Evolutionary conservation across 37 sponge, comb jelly and placozoan genomes (phyloP).

Genomic region (Bolinopsis microptera): DNA sequence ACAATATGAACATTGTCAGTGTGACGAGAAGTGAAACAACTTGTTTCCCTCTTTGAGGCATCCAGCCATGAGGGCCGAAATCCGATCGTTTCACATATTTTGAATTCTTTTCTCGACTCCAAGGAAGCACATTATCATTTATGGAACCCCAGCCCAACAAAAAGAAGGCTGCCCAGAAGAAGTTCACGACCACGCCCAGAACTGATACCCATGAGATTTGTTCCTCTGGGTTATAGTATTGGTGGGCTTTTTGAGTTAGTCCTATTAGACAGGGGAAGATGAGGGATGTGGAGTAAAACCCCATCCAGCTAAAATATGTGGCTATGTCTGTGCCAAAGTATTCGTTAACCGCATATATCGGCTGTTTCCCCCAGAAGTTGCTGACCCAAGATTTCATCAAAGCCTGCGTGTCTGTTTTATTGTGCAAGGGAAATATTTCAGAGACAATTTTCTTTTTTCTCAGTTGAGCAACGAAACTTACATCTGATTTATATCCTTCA

Average conservation of each 20-base stretch:
- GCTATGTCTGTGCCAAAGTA: conserved; percentile 19
- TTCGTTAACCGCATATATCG: background rate
- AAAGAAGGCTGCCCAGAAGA: background rate
- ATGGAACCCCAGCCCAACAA: background rate
- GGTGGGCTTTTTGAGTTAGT: background rate
- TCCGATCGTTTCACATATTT: background rate
- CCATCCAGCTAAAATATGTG: conserved; percentile 35
- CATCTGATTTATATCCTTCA: background rate
- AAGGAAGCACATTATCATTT: background rate
- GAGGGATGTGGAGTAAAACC: conserved; percentile 6
- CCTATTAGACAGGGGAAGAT: background rate
- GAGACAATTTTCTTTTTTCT: background rate
- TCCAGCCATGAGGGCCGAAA: background rate
- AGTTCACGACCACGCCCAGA: background rate
- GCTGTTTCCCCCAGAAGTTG: background rate
- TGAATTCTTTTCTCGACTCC: background rate
- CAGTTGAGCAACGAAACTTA: background rate
- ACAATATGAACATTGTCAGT: background rate
- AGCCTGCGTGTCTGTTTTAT: background rate
- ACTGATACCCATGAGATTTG: background rate
- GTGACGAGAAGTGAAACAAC: background rate
- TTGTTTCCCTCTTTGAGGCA: background rate
- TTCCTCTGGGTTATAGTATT: background rate
- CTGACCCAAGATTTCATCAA: background rate
- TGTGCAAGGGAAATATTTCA: conserved; percentile 25